A percentile compares a stretch with the other conserved stretches of the same genome.
Evolutionary conservation across 2,888 invertebrate species (phyloP).

Genomic region (Himalopsyche kuldschensis): DNA sequence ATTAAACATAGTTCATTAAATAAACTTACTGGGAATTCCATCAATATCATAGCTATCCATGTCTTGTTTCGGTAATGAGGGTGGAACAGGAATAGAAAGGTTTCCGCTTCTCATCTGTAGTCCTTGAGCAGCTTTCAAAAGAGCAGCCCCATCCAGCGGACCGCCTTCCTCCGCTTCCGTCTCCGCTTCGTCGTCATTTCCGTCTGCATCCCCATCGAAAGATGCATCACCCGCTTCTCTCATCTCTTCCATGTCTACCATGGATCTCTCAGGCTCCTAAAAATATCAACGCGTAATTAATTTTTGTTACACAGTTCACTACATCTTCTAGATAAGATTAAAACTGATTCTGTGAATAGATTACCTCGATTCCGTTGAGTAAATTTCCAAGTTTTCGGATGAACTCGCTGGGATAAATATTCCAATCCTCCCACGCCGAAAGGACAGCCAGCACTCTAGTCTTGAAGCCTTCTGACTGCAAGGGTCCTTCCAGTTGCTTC

Average conservation of each 20-base stretch:
- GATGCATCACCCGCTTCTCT: slow-evolving; percentile 14
- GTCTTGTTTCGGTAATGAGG: slow-evolving; percentile 41
- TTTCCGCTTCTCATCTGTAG: slow-evolving; percentile 11
- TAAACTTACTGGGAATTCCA: slow-evolving; percentile 64
- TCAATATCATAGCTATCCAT: slow-evolving; percentile 66
- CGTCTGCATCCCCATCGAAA: slow-evolving; percentile 30
- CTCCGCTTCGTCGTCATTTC: slow-evolving; percentile 55
- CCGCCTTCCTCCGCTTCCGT: slow-evolving; percentile 73
- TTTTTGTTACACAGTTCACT: background rate
- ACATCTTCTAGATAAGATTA: background rate
- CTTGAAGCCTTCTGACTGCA: slow-evolving; percentile 97
- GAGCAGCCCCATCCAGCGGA: slow-evolving; percentile 79
- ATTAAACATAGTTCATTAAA: no score
- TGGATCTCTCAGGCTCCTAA: background rate
- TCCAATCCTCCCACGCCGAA: slow-evolving; percentile 97
- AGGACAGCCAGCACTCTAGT: slow-evolving; percentile 85
- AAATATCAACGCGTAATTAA: background rate
- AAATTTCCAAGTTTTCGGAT: slow-evolving; percentile 84
- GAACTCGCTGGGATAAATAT: slow-evolving; percentile 92
- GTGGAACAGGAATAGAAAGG: slow-evolving; percentile 42
- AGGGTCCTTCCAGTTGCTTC: slow-evolving; percentile 74
- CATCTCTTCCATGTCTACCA: background rate
- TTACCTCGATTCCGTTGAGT: slow-evolving; percentile 77
- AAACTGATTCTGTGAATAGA: slow-evolving; percentile 37
- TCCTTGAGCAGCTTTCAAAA: slow-evolving; percentile 69